Evolutionary conservation across 2,113 vertebrate genomes (phyloP).

Genomic region (Thunnus maccoyii): DNA sequence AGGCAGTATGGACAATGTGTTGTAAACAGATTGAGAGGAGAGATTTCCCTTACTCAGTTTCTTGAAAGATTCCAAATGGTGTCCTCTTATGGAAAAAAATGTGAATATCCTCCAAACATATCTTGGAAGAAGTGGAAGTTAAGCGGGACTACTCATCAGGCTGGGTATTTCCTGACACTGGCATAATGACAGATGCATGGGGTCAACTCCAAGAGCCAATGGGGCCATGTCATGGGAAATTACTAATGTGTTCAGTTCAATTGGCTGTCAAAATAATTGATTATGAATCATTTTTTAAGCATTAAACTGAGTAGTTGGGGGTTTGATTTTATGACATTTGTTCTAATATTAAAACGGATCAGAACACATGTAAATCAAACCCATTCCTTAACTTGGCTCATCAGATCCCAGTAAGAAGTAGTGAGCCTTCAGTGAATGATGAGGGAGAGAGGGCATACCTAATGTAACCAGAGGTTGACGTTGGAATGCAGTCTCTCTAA

Average conservation of each 20-base stretch:
- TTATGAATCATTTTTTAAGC: not conserved
- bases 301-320: not conserved
- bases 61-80: no score
- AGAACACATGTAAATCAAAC: slow-evolving; percentile 20
- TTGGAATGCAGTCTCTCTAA: slow-evolving; percentile 66
- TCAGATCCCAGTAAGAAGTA: slow-evolving; percentile 5
- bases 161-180: not conserved
- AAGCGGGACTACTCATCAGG: slow-evolving; percentile 1
- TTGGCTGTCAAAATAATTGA: not conserved
- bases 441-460: slow-evolving; percentile 40
- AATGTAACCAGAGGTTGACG: slow-evolving; percentile 57
- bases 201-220: not conserved
- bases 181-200: slow-evolving; percentile 4
- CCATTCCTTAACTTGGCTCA: not conserved
- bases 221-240: not conserved
- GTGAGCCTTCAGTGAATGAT: slow-evolving; percentile 14
- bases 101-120: slow-evolving; percentile 4
- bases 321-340: slow-evolving; percentile 1
- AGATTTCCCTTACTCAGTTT: no score
- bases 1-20: not conserved
- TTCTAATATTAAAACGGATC: not conserved
- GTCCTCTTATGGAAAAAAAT: not conserved
- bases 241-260: not conserved
- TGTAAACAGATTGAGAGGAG: not conserved
- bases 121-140: not conserved